Evolutionary conservation across 2,888 invertebrate genomes (phyloP), one percentile per base, ranked within the genome.

Genomic region (Phytoseiulus persimilis): DNA sequence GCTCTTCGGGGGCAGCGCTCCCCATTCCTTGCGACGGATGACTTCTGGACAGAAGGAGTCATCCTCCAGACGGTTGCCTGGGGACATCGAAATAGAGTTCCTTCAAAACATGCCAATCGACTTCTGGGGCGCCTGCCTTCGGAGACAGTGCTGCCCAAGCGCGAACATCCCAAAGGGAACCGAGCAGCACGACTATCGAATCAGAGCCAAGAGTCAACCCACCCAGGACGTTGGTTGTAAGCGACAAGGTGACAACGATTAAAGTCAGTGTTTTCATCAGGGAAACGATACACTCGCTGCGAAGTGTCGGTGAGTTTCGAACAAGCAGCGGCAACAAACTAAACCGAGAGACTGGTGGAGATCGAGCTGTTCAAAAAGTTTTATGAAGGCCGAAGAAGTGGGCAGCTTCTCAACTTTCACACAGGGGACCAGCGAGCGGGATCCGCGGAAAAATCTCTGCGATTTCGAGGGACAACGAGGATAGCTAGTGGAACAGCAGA

Each of bases 11-110:
- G 32, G 32, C 6, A n/a, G 87, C 1, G 87, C 87, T n/a, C 87
- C 87, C 87, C 87, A 87, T 33, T 87, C 87, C 9, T 87, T n/a
- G 2, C 87, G 87, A 3, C 32, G 87, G 1, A n/a, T n/a, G 33
- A 87, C 33, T 33, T 32, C 28, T 0, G 87, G 39, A 39, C 87
- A 87, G 39, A 87, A 32, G 32, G 32, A 39, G 28, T 33, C 87
- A 32, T 87, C 87, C 18, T 33, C 32, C 33, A 87, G n/a, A 11
- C 33, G 87, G 18, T 33, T 32, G 14, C 87, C 87, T 87, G 33
- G 23, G 18, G 18, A 11, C 5, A 39, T 39, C 39, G 39, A 39
- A 39, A 9, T 9, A 39, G 39, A 39, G 39, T 39, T 39, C 39
- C 39, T 3, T 39, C 39, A 39, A 39, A n/a, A n/a, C n/a, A n/a